Conservation (phyloP, 2,113 vertebrate genomes). For the Peromyscus polionotus region DNA sequence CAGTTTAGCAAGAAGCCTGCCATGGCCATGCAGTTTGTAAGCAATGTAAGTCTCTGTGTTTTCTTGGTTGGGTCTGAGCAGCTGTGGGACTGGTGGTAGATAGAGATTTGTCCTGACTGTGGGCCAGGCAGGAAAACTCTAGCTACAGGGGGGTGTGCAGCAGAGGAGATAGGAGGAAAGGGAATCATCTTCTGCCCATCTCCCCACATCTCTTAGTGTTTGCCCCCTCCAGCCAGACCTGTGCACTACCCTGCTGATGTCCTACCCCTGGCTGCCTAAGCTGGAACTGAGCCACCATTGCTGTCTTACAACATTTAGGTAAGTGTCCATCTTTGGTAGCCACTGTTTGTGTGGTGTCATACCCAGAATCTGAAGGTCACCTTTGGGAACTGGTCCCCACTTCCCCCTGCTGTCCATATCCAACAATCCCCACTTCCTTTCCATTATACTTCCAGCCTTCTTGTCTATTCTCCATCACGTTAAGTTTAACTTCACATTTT, state of each 20-base stretch:
- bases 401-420: not conserved
- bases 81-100: too few species aligned
- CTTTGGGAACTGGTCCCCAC: not conserved
- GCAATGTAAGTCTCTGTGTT: too few species aligned
- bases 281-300: not conserved
- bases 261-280: not conserved
- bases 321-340: not conserved
- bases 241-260: not conserved
- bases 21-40: too few species aligned
- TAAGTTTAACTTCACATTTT: not conserved
- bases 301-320: not conserved
- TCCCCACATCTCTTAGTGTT: not conserved
- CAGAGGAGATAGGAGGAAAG: not conserved
- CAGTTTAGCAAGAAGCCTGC: too few species aligned
- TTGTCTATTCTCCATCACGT: not conserved
- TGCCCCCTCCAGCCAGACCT: not conserved
- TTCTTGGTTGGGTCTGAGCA: too few species aligned
- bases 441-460: not conserved
- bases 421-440: not conserved
- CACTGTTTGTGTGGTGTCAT: not conserved
- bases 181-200: not conserved
- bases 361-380: conserved; percentile 9
- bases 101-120: too few species aligned
- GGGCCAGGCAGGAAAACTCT: too few species aligned
- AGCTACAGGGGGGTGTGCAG: not conserved